Base-by-base conservation (phyloP, 1,140 invertebrate genomes). In the Cylas formicarius region DNA sequence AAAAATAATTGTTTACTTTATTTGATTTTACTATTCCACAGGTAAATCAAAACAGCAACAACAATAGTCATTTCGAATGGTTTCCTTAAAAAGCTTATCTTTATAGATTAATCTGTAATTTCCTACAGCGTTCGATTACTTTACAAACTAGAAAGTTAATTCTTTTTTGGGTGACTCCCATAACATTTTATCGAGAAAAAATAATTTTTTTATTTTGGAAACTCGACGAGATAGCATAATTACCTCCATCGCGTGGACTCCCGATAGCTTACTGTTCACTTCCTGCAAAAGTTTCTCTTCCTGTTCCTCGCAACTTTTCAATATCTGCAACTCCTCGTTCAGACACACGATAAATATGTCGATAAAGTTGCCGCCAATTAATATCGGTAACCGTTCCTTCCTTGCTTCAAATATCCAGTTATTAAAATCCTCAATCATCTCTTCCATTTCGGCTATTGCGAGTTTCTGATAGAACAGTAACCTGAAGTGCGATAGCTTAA, bases 281-380 rank as follows among this genome's bases (percentile, higher is more conserved):
- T 74, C 77, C 18, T 72, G 68, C 9, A 72, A 71, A 10, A 89
- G 64, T 19, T 70, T 55, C 44, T 80, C 75, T 65, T 91, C 86
- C 32, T 74, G 71, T 32, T 74, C 72, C 62, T 90, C 84, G 58
- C 78, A 88, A 20, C 84, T 76, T 55, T 79, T 82, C 1, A 90
- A 61, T 29, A 90, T 76, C 9, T 82, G 72, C 48, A 89, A 69
- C 66, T 90, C 86, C 62, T 86, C 80, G 65, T 86, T 81, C 8
- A 88, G 59, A 10, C 80, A 82, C n/a, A 86, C 72, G 39, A 87
- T 63, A 62, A 76, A 79, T 20, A 80, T 51, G 40, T 79, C 72
- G 27, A 80, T 66, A 39, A 81, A 74, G 53, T 81, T 76, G 37
- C 77, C 73, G 4, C 79, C 69, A 17, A 77, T 67, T 36, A 81